These are phyloP conservation scores for Caenorhabditis japonica DNA, from an alignment of 2,888 invertebrate genomes.

Conservation along the genomic window DNA sequence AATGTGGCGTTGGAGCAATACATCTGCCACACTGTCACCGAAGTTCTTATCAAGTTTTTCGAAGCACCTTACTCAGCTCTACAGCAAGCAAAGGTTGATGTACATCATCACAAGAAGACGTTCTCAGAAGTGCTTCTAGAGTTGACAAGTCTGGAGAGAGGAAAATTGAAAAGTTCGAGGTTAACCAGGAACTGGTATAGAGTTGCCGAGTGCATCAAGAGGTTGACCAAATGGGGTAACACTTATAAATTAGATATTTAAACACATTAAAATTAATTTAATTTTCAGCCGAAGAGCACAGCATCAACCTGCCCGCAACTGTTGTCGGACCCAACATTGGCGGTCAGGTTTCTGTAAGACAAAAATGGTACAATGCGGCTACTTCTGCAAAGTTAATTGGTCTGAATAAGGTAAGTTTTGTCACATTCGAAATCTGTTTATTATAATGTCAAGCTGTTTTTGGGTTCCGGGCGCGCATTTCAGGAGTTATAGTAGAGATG, in stretches of 20 bases:
- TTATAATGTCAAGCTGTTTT: background rate
- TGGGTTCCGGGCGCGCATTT: background rate
- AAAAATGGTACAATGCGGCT: constrained; percentile 74
- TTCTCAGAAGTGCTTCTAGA: constrained; percentile 70
- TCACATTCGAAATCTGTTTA: background rate
- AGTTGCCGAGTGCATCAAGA: constrained; percentile 73
- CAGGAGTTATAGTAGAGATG: too few relatives aligned
- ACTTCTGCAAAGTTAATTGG: constrained; percentile 71
- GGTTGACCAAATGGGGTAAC: constrained; percentile 70
- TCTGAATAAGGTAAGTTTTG: constrained; percentile 55
- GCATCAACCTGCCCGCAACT: constrained; percentile 67
- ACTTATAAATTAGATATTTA: constrained; percentile 11
- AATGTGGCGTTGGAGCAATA: constrained; percentile 62
- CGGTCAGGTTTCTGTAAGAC: constrained; percentile 47
- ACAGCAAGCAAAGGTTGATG: constrained; percentile 72
- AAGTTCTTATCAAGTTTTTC: constrained; percentile 75
- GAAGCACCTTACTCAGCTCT: constrained; percentile 69
- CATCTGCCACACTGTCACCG: constrained; percentile 75
- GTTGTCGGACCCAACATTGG: constrained; percentile 57
- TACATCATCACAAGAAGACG: constrained; percentile 73
- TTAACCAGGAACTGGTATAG: constrained; percentile 74
- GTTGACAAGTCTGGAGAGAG: constrained; percentile 77
- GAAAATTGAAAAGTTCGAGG: constrained; percentile 47
- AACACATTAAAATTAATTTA: background rate
- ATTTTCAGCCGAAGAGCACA: constrained; percentile 73